Base-by-base conservation (phyloP, 30 jellyfish, hydroid and myxozoan species). In the Pelagia noctiluca region DNA sequence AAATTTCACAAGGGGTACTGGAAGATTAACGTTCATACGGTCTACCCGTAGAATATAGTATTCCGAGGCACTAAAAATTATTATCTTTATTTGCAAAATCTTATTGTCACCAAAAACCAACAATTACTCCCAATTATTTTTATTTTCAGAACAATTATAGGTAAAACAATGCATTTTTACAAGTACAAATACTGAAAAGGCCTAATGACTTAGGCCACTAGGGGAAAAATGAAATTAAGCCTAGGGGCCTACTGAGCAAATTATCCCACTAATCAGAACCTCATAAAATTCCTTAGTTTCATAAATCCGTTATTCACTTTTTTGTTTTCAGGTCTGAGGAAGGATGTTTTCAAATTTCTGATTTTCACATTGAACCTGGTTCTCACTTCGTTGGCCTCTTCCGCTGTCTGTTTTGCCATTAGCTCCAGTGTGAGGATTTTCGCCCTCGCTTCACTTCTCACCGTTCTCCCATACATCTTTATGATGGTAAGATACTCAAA, bases 381-480 rank as follows among this genome's bases (percentile, higher is more conserved):
- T 24, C 32, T 83, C 25, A 81, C 95, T 21, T 68, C 94, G 0
- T 36, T 91, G 76, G 54, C 95, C 72, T 77, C 96, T 19, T 86
- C 84, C 3, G 85, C 93, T 25, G 79, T 91, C 21, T 84, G 96
- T 57, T 80, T 91, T 32, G 75, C 83, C 8, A 96, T 91, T 75
- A 86, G 98, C 65, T 76, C 95, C 12, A 75, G 94, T 72, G 80
- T 88, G 16, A 64, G 52, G 50, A 86, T 50, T 0, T 38, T 85
- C 42, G 96, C 98, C 8, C 78, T 91, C 57, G 98, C 98, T 1
- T 31, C 85, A 2, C 48, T 91, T 18, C 62, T 86, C 23, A 85
- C 89, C 2, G 85, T 90, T 36, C 86, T 91, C 5, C 96, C 96
- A 12, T 82, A 53, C 76, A 90, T 91, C 1, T 76, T 91, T 50